A percentile compares a stretch with the other conserved stretches of the same genome.
phyloP scores from a whole-genome alignment of 1,140 invertebrate species.

The Piezodorus guildinii region DNA sequence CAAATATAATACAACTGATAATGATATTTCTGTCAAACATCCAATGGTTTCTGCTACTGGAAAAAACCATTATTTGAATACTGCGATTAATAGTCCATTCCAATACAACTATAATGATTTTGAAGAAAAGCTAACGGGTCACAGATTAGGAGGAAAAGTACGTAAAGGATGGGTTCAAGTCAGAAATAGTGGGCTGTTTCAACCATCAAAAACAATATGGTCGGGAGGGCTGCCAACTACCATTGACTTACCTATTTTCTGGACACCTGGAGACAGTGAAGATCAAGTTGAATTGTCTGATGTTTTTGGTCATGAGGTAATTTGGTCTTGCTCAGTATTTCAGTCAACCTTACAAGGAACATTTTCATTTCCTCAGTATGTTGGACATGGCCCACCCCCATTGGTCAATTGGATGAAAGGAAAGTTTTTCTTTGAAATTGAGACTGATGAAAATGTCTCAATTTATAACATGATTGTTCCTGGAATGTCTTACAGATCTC shows the following conservation, averaged over 20 bases:
- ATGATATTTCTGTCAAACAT: too few relatives aligned
- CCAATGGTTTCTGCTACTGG: too few relatives aligned
- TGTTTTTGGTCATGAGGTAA: slow-evolving; percentile 20
- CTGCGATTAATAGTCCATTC: too few relatives aligned
- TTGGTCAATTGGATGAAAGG: slow-evolving; percentile 24
- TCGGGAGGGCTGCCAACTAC: slow-evolving; percentile 20
- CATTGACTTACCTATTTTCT: slow-evolving; percentile 23
- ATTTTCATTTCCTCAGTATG: slow-evolving; percentile 23
- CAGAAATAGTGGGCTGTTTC: background rate
- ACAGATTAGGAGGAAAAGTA: slow-evolving; percentile 17
- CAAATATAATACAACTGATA: background rate
- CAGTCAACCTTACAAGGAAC: slow-evolving; percentile 20
- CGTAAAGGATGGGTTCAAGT: slow-evolving; percentile 15
- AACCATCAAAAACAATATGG: slow-evolving; percentile 19
- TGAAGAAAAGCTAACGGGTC: background rate
- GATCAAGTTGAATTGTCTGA: slow-evolving; percentile 1
- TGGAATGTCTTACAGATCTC: slow-evolving; percentile 6
- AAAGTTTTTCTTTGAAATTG: slow-evolving; percentile 15
- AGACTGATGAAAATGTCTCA: background rate
- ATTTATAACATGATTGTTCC: slow-evolving; percentile 12
- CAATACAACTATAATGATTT: too few relatives aligned
- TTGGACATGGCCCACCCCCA: slow-evolving; percentile 10
- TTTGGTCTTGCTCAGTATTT: slow-evolving; percentile 23
- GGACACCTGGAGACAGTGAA: slow-evolving; percentile 1
- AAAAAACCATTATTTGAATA: too few relatives aligned